Conservation (phyloP, 1,140 invertebrate genomes). For the Oscheius sp. region DNA sequence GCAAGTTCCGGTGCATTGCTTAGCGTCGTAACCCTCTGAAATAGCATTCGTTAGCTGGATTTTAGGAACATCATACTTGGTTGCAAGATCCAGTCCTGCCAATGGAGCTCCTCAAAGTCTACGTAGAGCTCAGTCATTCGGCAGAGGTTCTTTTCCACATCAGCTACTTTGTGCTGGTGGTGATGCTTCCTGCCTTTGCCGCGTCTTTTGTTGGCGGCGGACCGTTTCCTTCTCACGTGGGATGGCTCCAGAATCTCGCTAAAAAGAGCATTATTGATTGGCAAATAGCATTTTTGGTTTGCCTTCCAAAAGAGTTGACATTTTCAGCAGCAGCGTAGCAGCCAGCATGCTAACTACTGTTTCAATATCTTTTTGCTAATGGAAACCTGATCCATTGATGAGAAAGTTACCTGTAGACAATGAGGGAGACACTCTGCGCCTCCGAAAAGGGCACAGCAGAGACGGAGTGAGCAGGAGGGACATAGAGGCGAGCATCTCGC, state of each 20-base stretch:
- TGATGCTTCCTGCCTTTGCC: conserved; percentile 34
- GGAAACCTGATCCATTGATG: not conserved
- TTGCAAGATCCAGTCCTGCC: conserved; percentile 99
- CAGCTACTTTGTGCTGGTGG: conserved; percentile 25
- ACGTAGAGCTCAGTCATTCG: conserved; percentile 82
- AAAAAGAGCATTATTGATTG: no score
- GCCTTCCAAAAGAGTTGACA: no score
- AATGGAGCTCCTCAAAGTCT: conserved; percentile 92
- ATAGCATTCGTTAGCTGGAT: conserved; percentile 6
- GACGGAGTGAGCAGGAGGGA: not conserved
- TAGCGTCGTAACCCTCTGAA: conserved; percentile 82
- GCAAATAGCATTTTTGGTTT: no score
- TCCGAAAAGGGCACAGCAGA: not conserved
- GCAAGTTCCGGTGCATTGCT: conserved; percentile 90
- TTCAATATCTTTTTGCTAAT: no score
- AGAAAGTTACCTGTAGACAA: not conserved
- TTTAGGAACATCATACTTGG: conserved; percentile 66
- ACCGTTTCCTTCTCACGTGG: conserved; percentile 19
- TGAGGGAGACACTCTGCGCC: not conserved
- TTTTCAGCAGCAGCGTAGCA: no score
- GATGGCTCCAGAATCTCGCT: conserved; percentile 20
- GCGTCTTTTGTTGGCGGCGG: conserved; percentile 13
- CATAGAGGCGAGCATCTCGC: not conserved
- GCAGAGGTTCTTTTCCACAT: conserved; percentile 66
- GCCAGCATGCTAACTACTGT: no score